Conservation (phyloP, 2,797 vertebrate genomes). For the Cuniculus paca region DNA sequence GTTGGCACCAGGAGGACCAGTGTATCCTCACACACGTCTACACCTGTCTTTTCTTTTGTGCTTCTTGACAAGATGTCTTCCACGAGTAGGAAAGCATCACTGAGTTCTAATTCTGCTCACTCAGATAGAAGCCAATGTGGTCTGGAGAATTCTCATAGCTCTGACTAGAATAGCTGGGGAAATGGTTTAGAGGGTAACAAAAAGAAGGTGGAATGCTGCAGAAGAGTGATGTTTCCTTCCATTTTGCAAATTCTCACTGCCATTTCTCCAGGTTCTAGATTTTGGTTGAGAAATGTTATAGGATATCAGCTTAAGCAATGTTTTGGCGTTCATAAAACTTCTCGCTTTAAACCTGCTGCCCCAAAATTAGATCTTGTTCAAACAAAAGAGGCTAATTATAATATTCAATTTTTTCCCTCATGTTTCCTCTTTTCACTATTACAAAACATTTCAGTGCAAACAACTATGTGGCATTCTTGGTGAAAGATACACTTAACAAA, state of each 20-base stretch:
- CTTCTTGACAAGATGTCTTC: not conserved
- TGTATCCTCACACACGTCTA: not conserved
- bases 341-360: constrained; percentile 78
- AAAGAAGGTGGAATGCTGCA: not conserved
- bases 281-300: constrained; percentile 64
- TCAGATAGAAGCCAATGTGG: not conserved
- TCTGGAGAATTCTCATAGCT: not conserved
- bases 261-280: constrained; percentile 49
- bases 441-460: constrained; percentile 73
- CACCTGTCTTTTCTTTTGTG: not conserved
- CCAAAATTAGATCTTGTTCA: constrained; percentile 82
- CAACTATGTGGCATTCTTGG: constrained; percentile 51
- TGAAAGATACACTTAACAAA: constrained; percentile 70
- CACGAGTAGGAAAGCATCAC: not conserved
- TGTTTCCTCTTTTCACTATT: constrained; percentile 70
- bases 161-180: not conserved
- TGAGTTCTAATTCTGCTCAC: not conserved
- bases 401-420: constrained; percentile 10
- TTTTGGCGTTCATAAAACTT: constrained; percentile 70
- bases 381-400: constrained; percentile 85
- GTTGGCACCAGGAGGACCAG: not conserved
- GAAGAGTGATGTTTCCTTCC: not conserved
- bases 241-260: not conserved
- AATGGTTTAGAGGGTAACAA: not conserved
- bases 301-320: constrained; percentile 71